A percentile compares a stretch with the other conserved stretches of the same genome.
Conservation (phyloP, 1,140 invertebrate species). For the Pectinophora gossypiella region DNA sequence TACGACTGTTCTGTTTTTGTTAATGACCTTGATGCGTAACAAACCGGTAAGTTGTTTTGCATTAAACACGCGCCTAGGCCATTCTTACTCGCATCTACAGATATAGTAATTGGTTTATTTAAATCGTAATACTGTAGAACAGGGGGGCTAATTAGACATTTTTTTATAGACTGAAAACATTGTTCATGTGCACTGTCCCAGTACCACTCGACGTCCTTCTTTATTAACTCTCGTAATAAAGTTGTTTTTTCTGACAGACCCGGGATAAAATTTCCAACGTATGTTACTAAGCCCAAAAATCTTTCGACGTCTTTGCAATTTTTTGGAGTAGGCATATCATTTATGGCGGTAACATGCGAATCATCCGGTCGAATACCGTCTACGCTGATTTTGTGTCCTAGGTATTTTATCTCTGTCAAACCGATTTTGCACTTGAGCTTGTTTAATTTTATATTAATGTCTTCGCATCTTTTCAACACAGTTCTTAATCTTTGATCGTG, state of each 20-base stretch:
- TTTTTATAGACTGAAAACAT: not conserved
- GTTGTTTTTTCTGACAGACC: not conserved
- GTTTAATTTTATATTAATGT: slow-evolving; percentile 15
- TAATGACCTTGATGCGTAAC: slow-evolving; percentile 1
- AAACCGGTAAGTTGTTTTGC: not conserved
- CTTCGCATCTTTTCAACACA: not conserved
- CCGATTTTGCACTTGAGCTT: slow-evolving; percentile 16
- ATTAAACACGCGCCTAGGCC: not conserved
- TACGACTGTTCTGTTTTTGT: slow-evolving; percentile 3
- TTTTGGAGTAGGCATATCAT: not conserved
- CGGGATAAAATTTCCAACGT: slow-evolving; percentile 1
- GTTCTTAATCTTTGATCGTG: slow-evolving; percentile 2
- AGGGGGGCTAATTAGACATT: not conserved
- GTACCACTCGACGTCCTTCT: not conserved
- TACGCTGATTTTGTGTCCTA: slow-evolving; percentile 12
- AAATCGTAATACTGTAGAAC: slow-evolving; percentile 2
- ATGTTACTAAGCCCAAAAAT: slow-evolving; percentile 1
- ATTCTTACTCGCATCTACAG: slow-evolving; percentile 3
- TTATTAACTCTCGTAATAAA: not conserved
- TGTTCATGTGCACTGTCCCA: not conserved
- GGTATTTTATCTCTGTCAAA: slow-evolving; percentile 9
- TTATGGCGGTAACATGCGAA: not conserved
- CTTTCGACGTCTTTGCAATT: not conserved
- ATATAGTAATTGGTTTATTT: not conserved
- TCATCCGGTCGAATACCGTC: not conserved